Percentiles rank a stretch among this genome's conserved stretches.
Evolutionary conservation across 2,888 invertebrate species (phyloP).

Genomic region (Pterostichus madidus): DNA sequence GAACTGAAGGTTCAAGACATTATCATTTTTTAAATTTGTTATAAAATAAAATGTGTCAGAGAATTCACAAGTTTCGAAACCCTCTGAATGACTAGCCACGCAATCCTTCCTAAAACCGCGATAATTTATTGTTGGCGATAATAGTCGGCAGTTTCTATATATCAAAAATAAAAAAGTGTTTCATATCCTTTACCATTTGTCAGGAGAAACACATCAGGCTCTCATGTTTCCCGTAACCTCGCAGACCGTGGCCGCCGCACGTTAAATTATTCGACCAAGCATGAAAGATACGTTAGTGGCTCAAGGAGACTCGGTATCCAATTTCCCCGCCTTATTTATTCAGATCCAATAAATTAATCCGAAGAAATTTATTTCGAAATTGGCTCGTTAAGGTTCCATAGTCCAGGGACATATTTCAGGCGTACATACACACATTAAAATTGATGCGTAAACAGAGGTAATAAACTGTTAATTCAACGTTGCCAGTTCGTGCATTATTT

Average conservation of each 20-base stretch:
- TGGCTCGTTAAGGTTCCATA: conserved; percentile 57
- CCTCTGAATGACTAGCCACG: neutral
- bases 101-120: neutral
- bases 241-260: neutral
- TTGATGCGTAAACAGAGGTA: conserved; percentile 66
- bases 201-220: conserved; percentile 6
- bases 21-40: neutral
- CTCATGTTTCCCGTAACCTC: neutral
- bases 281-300: conserved; percentile 20
- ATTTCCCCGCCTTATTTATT: conserved; percentile 56
- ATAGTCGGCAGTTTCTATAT: neutral
- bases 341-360: conserved; percentile 63
- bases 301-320: conserved; percentile 49
- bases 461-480: conserved; percentile 67
- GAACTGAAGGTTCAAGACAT: too few species aligned
- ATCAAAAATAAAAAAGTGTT: conserved; percentile 6
- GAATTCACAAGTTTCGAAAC: neutral
- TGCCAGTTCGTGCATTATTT: conserved; percentile 63
- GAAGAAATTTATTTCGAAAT: conserved; percentile 62
- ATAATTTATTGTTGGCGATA: neutral
- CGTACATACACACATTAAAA: conserved; percentile 61
- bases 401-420: conserved; percentile 61
- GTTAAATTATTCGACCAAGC: conserved; percentile 19
- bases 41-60: neutral
- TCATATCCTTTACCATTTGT: conserved; percentile 12